phyloP scores from a whole-genome alignment of 2,888 invertebrate species.

The Adineta ricciae region DNA sequence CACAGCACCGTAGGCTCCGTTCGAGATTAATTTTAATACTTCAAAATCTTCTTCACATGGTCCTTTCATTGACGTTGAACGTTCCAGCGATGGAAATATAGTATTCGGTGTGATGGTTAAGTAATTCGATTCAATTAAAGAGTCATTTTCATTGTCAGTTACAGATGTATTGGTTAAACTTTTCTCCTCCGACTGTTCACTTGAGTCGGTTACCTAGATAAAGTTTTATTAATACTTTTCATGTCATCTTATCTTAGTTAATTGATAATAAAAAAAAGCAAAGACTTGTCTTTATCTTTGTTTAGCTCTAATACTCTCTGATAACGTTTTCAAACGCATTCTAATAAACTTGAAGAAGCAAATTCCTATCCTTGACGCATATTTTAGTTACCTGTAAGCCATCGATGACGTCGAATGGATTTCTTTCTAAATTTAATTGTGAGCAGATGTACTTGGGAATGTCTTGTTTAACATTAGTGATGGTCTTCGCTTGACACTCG shows the following conservation, averaged over 20 bases:
- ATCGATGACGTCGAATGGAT: conserved; percentile 61
- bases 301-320: not conserved
- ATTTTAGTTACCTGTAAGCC: not conserved
- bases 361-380: not conserved
- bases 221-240: not conserved
- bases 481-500: conserved; percentile 53
- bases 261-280: too few species aligned
- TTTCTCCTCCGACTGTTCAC: not conserved
- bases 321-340: not conserved
- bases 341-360: not conserved
- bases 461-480: conserved; percentile 72
- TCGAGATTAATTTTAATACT: conserved; percentile 88
- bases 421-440: conserved; percentile 66
- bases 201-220: not conserved
- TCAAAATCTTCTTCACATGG: conserved; percentile 82
- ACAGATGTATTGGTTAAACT: not conserved
- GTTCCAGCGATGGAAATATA: not conserved
- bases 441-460: conserved; percentile 95
- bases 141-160: not conserved
- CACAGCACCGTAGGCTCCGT: conserved; percentile 97
- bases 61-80: not conserved
- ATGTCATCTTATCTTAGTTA: not conserved
- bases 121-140: not conserved
- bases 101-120: conserved; percentile 2
- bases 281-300: not conserved